These are phyloP conservation scores for Limenitis camilla DNA, from an alignment of 2,888 invertebrate genomes.

Conservation along the genomic window DNA sequence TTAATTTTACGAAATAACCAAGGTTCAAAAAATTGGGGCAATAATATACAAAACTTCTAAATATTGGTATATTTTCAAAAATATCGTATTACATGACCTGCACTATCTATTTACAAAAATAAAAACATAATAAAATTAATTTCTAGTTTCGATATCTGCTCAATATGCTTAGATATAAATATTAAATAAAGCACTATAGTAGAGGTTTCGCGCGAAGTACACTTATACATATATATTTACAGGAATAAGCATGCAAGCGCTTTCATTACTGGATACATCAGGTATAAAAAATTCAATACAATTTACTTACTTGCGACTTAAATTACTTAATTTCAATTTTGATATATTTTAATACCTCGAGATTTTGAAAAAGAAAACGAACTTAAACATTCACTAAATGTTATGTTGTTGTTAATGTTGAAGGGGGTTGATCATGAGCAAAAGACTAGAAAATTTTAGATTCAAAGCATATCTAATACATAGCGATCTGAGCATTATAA, in stretches of 20 bases:
- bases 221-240: slow-evolving; percentile 32
- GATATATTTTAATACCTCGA: background rate
- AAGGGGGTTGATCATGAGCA: slow-evolving; percentile 13
- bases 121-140: slow-evolving; percentile 54
- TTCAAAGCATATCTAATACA: slow-evolving; percentile 18
- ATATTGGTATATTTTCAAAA: slow-evolving; percentile 75
- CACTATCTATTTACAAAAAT: slow-evolving; percentile 70
- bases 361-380: background rate
- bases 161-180: slow-evolving; percentile 30
- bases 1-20: too few species aligned
- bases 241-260: slow-evolving; percentile 30
- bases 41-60: too few species aligned
- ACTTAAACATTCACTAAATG: background rate
- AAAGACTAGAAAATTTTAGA: slow-evolving; percentile 25
- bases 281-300: slow-evolving; percentile 10
- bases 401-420: background rate
- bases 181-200: slow-evolving; percentile 34
- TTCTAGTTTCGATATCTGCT: slow-evolving; percentile 40
- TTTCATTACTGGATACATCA: slow-evolving; percentile 11
- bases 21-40: too few species aligned
- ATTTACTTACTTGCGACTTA: background rate
- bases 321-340: background rate
- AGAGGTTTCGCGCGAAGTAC: slow-evolving; percentile 28
- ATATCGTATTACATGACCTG: slow-evolving; percentile 73
- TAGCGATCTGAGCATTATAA: slow-evolving; percentile 7